These are phyloP conservation scores for Saxidomus purpurata DNA, from an alignment of 1,140 invertebrate species.

Conservation along the genomic window DNA sequence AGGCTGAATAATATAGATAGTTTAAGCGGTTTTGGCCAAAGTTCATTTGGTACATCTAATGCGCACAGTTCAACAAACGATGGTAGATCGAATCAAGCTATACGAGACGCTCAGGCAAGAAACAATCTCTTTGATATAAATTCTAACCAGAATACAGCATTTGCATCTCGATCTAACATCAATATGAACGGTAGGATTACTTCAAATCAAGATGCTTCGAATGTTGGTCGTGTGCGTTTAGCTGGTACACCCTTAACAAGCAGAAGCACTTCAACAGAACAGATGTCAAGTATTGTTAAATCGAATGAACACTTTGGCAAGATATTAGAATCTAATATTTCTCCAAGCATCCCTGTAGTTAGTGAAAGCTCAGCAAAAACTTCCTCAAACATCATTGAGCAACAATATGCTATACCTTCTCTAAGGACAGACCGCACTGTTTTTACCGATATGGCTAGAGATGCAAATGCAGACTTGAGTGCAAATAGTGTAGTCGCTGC, in stretches of 20 bases:
- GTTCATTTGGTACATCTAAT: no score
- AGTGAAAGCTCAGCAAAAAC: background rate
- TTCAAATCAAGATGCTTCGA: background rate
- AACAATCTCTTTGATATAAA: no score
- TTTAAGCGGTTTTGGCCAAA: no score
- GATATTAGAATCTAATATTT: background rate
- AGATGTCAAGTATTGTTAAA: background rate
- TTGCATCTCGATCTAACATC: background rate
- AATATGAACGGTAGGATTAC: background rate
- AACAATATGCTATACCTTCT: background rate
- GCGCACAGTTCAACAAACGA: no score
- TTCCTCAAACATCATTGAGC: background rate
- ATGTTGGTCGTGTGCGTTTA: background rate
- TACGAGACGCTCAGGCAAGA: no score
- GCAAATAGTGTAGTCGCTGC: background rate
- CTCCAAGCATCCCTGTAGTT: background rate
- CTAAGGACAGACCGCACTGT: background rate
- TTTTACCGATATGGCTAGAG: constrained; percentile 3
- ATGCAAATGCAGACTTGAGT: background rate
- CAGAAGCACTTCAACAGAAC: background rate
- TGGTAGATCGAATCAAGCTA: no score
- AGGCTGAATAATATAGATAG: no score
- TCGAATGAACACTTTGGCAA: background rate
- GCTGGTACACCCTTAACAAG: background rate
- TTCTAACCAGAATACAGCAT: no score